Percentiles rank a stretch among this genome's conserved stretches.
These are phyloP conservation scores for Plumapathes pennacea DNA, from an alignment of 92 coral and sea anemone genomes.

Conservation along the genomic window DNA sequence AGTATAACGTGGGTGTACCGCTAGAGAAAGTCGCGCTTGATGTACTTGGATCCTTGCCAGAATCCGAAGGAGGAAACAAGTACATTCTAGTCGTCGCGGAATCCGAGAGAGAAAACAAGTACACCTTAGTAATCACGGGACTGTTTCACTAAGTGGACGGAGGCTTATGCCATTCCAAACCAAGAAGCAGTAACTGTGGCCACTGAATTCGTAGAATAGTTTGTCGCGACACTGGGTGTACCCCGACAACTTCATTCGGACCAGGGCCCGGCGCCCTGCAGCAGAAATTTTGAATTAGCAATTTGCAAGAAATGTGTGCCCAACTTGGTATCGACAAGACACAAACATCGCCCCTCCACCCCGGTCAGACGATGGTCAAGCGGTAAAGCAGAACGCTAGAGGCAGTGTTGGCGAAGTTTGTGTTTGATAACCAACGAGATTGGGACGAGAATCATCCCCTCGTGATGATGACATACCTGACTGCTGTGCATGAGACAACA, in stretches of 20 bases:
- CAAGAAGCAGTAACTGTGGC: no score
- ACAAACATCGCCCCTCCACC: neutral
- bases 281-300: neutral
- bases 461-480: constrained; percentile 11
- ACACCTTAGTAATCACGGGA: neutral
- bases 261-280: neutral
- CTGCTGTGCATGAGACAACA: constrained; percentile 16
- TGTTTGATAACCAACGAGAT: constrained; percentile 7
- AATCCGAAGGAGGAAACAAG: no score
- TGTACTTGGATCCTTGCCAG: no score
- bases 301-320: neutral
- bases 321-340: constrained; percentile 4
- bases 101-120: neutral
- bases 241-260: constrained; percentile 1
- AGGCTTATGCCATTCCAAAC: no score
- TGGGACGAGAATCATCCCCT: constrained; percentile 10
- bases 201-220: neutral
- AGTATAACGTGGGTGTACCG: no score
- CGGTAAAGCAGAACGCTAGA: constrained; percentile 12
- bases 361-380: constrained; percentile 23
- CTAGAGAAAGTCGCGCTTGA: no score
- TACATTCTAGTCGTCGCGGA: no score
- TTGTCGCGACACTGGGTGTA: neutral
- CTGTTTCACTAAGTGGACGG: no score
- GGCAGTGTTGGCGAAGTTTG: constrained; percentile 9